Base-by-base conservation (phyloP, 2,797 vertebrate genomes). In the Siniperca obscura region DNA sequence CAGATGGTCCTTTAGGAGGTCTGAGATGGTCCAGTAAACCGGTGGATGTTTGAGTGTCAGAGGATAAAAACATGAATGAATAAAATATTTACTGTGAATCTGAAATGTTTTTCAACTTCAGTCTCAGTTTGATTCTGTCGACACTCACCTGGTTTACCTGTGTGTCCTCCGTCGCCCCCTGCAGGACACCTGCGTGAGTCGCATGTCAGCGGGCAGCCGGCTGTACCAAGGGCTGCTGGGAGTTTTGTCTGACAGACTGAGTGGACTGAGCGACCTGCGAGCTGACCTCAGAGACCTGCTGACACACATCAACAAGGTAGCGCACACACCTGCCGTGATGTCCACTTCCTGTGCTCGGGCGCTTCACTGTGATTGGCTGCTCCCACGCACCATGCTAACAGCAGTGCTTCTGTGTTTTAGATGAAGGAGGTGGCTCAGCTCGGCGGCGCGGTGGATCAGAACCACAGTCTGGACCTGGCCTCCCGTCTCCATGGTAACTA, bases 201-300 rank as follows among this genome's bases (percentile, higher is more conserved):
- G 93, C 27, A 95, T 98, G 81, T 82, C 76, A 0, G 55, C 57
- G 0, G 97, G 97, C 7, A 90, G 96, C 14, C 83, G 50, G 10
- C 25, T 95, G 83, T 96, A 96, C 93, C 94, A 90, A 4, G 57
- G 80, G 56, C 94, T 97, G 64, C 93, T 98, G 72, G 83, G 84
- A 30, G 81, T 90, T 78, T 34, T 85, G 9, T 67, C 90, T 0
- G 71, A 73, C 2, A 80, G 30, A 5, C 22, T 96, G 76, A 84
- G 79, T 0, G 80, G 53, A 13, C 93, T 95, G 70, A 60, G 27
- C 5, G 60, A 82, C 44, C 78, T 94, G 59, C 27, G 2, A 0
- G 86, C 93, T 1, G 97, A 97, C 2, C 21, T 96, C 6, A 74
- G 92, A 30, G 97, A 98, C 91, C 95, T 99, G 61, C 92, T 93